phyloP scores from a whole-genome alignment of 2,113 vertebrate genomes.

The Puntigrus tetrazona region DNA sequence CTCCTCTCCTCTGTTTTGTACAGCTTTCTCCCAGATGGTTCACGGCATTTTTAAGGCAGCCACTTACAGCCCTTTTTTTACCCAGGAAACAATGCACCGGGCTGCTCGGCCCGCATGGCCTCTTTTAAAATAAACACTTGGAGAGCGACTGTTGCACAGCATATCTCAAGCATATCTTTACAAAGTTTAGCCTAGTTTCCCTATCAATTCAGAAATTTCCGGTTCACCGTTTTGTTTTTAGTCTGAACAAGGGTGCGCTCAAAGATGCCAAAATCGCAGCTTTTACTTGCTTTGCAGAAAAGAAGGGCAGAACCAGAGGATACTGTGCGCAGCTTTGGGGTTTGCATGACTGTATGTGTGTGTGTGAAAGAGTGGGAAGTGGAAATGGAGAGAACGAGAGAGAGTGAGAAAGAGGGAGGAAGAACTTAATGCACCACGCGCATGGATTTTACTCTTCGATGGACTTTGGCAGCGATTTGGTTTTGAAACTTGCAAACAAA shows the following conservation, averaged over 20 bases:
- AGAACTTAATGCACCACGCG: not conserved
- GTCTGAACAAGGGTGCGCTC: not conserved
- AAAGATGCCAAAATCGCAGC: conserved; percentile 11
- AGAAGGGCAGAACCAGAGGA: conserved; percentile 4
- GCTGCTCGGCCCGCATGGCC: conserved; percentile 13
- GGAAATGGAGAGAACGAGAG: conserved; percentile 14
- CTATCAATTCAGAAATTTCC: conserved; percentile 8
- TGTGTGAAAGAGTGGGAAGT: not conserved
- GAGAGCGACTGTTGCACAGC: not conserved
- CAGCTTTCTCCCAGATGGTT: conserved; percentile 28
- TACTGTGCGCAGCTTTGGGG: not conserved
- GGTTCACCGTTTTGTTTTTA: not conserved
- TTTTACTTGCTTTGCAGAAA: conserved; percentile 1
- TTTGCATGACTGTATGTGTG: not conserved
- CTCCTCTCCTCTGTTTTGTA: conserved; percentile 36
- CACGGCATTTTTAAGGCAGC: conserved; percentile 45
- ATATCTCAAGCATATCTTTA: not conserved
- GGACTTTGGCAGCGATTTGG: conserved; percentile 16
- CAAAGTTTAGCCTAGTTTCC: conserved; percentile 19
- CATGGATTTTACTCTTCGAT: conserved; percentile 10
- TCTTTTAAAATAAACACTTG: conserved; percentile 38
- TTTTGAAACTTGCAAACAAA: conserved; percentile 23
- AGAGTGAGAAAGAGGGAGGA: not conserved
- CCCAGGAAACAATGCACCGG: conserved; percentile 33
- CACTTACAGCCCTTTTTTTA: conserved; percentile 46